Conservation (phyloP, 2,113 vertebrate species). For the Synchiropus splendidus region DNA sequence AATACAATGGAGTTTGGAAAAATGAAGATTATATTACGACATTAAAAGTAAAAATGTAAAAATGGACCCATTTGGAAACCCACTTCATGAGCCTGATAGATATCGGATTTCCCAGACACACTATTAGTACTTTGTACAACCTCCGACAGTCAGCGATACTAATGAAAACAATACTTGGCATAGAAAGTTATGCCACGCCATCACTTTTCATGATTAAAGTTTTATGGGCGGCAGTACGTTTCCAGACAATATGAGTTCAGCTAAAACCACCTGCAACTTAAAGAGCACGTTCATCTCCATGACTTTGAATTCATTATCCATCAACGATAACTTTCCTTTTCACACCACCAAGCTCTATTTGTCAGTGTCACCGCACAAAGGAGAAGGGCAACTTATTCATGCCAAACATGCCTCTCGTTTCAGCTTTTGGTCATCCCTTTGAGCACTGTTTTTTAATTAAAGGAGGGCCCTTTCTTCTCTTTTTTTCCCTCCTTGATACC, state of each 20-base stretch:
- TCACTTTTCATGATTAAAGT: conserved; percentile 8
- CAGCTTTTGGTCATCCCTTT: conserved; percentile 61
- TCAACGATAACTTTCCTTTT: conserved; percentile 71
- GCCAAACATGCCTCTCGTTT: conserved; percentile 70
- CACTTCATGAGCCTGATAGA: too few species aligned
- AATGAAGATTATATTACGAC: too few species aligned
- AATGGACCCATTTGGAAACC: too few species aligned
- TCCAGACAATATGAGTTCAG: conserved; percentile 60
- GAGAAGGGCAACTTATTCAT: conserved; percentile 66
- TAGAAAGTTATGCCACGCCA: conserved; percentile 26
- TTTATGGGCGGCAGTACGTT: conserved; percentile 33
- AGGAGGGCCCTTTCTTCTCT: conserved; percentile 59
- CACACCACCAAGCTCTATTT: conserved; percentile 61
- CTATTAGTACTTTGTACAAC: too few species aligned
- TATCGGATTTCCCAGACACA: too few species aligned
- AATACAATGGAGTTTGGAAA: too few species aligned
- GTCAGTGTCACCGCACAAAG: conserved; percentile 71
- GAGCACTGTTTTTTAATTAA: conserved; percentile 66
- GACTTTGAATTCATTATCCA: conserved; percentile 71
- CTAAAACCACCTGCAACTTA: conserved; percentile 62
- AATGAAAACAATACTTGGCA: conserved; percentile 6
- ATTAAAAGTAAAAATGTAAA: too few species aligned
- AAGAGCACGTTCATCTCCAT: conserved; percentile 66
- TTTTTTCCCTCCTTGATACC: conserved; percentile 55
- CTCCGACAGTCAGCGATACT: conserved; percentile 21